phyloP scores from a whole-genome alignment of 2,888 invertebrate species.

The Protophormia terraenovae region DNA sequence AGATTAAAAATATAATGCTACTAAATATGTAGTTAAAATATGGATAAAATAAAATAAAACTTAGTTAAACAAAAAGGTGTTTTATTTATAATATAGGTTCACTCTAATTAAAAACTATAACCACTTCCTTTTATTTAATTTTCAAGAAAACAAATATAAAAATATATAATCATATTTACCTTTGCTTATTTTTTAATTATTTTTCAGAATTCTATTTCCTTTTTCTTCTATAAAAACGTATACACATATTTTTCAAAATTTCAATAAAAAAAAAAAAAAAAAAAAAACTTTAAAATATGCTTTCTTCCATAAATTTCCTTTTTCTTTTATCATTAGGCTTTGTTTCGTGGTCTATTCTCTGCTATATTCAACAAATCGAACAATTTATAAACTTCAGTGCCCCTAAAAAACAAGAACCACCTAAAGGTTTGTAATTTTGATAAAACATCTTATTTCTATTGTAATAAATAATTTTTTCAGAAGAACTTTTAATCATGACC shows the following conservation, averaged over 20 bases:
- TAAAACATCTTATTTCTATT: background rate
- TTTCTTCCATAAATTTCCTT: conserved; percentile 68
- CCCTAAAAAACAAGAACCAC: background rate
- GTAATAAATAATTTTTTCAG: background rate
- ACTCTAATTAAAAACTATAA: too few species aligned
- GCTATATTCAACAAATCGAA: conserved; percentile 69
- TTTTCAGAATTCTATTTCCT: background rate
- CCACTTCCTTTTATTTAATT: too few species aligned
- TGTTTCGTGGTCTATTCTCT: conserved; percentile 69
- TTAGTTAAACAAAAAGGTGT: too few species aligned
- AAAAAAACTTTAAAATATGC: conserved; percentile 63
- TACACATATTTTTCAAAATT: conserved; percentile 61
- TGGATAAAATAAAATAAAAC: too few species aligned
- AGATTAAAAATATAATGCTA: background rate
- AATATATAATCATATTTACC: background rate
- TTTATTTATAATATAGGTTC: too few species aligned
- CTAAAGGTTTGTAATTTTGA: background rate
- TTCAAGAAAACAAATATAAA: too few species aligned
- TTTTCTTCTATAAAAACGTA: background rate
- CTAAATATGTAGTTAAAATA: background rate
- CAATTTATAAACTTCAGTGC: background rate
- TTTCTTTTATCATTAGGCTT: conserved; percentile 69
- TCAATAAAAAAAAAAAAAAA: conserved; percentile 19
- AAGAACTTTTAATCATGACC: background rate
- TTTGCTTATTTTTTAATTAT: background rate